A percentile compares a stretch with the other conserved stretches of the same genome.
Evolutionary conservation across 2,113 vertebrate genomes (phyloP).

Genomic region (Gallinago undulata): DNA sequence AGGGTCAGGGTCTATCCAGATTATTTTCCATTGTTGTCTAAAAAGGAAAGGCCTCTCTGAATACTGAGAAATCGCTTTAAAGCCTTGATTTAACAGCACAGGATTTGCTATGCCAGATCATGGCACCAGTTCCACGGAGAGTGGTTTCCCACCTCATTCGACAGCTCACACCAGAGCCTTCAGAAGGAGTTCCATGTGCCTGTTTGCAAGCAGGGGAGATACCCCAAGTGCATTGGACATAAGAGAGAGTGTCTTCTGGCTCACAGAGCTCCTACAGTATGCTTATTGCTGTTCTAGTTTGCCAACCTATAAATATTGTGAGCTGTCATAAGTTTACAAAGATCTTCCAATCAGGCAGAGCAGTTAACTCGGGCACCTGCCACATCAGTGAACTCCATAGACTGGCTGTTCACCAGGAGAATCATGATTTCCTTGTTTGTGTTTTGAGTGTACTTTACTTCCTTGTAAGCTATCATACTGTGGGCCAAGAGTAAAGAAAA

Average conservation of each 20-base stretch:
- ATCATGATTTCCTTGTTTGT: background rate
- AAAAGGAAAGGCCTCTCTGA: slow-evolving; percentile 24
- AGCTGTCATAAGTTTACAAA: background rate
- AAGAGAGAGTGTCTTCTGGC: background rate
- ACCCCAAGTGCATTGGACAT: background rate
- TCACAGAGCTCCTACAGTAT: background rate
- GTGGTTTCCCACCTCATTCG: background rate
- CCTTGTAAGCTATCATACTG: background rate
- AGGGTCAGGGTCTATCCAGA: slow-evolving; percentile 63
- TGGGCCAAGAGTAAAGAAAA: background rate
- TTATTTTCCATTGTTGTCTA: slow-evolving; percentile 45
- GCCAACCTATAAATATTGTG: background rate
- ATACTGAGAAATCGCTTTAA: slow-evolving; percentile 26
- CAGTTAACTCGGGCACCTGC: background rate
- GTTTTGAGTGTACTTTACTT: background rate
- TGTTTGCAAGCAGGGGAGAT: background rate
- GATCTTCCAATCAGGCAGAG: background rate
- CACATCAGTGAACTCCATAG: background rate
- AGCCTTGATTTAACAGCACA: slow-evolving; percentile 42
- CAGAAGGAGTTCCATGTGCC: background rate
- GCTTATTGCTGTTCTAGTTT: background rate
- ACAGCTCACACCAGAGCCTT: background rate
- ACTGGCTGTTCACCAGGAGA: background rate
- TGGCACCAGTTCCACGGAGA: background rate
- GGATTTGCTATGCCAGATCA: slow-evolving; percentile 45